phyloP scores from a whole-genome alignment of 1,140 invertebrate species.

The Cyrtorhinus lividipennis region DNA sequence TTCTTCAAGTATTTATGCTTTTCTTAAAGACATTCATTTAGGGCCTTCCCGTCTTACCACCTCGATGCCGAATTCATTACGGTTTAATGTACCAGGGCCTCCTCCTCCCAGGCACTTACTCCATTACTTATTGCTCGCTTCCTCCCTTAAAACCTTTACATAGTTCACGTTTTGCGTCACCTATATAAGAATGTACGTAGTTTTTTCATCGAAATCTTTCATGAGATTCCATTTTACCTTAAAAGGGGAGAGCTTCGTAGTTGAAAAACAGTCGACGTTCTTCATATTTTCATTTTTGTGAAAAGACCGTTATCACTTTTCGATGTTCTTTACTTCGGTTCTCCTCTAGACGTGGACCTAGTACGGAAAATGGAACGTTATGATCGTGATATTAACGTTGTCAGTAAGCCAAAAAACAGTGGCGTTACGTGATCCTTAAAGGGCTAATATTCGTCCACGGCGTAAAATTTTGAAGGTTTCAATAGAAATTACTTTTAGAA shows the following conservation, averaged over 20 bases:
- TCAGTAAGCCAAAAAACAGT: too few relatives aligned
- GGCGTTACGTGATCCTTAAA: too few relatives aligned
- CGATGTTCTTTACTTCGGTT: too few relatives aligned
- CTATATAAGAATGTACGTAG: background rate
- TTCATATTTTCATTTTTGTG: background rate
- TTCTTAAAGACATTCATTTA: conserved; percentile 3
- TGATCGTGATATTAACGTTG: too few relatives aligned
- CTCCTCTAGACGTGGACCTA: too few relatives aligned
- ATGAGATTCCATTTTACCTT: background rate
- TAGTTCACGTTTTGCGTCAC: background rate
- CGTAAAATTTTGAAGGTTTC: too few relatives aligned
- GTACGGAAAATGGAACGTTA: too few relatives aligned
- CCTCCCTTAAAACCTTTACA: too few relatives aligned
- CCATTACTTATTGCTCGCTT: background rate
- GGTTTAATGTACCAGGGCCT: background rate
- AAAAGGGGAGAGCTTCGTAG: background rate
- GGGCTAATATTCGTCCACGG: too few relatives aligned
- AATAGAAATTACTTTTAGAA: too few relatives aligned
- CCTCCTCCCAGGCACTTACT: background rate
- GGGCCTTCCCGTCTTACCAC: background rate
- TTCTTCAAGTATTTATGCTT: background rate
- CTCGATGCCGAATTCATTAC: conserved; percentile 4
- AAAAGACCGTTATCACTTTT: too few relatives aligned
- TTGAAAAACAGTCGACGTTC: background rate
- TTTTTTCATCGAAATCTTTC: background rate